phyloP scores from a whole-genome alignment of 2,797 vertebrate species.

The Mionectes olivaceus region DNA sequence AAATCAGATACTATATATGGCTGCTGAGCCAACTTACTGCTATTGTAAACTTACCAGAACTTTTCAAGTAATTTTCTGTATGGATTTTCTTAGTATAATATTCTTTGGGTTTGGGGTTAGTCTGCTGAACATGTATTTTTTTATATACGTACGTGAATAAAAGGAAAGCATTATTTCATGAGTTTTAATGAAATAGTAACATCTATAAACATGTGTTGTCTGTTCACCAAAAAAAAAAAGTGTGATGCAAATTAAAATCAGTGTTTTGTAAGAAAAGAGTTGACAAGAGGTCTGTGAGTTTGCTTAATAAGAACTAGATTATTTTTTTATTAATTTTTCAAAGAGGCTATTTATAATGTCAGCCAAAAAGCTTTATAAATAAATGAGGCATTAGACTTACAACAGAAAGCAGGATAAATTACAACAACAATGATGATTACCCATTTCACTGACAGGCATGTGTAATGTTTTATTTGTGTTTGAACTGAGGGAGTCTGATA shows the following conservation, averaged over 20 bases:
- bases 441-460: slow-evolving; percentile 54
- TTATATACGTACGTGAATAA: background rate
- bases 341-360: slow-evolving; percentile 40
- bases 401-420: slow-evolving; percentile 55
- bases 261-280: background rate
- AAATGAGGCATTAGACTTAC: slow-evolving; percentile 41
- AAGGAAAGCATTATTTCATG: background rate
- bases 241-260: background rate
- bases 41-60: background rate
- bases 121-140: background rate
- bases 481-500: slow-evolving; percentile 34
- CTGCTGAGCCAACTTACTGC: background rate
- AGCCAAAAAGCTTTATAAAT: slow-evolving; percentile 56
- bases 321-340: slow-evolving; percentile 35
- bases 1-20: background rate
- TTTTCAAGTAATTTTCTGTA: background rate
- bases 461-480: slow-evolving; percentile 64
- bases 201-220: background rate
- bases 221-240: slow-evolving; percentile 12
- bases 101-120: background rate
- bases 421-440: slow-evolving; percentile 33
- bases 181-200: background rate
- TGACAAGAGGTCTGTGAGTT: slow-evolving; percentile 30
- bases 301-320: background rate
- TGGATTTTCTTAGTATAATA: background rate